These are phyloP conservation scores for Rhynchophorus ferrugineus DNA, from an alignment of 1,140 invertebrate species.

Conservation along the genomic window DNA sequence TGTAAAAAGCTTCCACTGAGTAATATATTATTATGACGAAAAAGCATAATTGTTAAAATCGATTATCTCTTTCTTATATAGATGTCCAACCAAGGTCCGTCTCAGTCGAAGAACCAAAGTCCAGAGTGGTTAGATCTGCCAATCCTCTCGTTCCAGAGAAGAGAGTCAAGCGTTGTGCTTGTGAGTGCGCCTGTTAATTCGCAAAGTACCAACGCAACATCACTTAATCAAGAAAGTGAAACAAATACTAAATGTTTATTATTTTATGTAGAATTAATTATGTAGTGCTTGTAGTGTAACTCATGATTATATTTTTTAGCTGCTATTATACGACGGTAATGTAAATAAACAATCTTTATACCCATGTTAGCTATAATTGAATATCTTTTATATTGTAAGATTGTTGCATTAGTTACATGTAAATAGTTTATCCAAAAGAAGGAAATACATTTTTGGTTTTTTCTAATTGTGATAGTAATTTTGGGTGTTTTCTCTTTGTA, in stretches of 20 bases:
- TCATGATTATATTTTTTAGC: conserved; percentile 9
- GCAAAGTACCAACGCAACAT: background rate
- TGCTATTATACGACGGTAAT: conserved; percentile 4
- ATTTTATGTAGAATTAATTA: conserved; percentile 10
- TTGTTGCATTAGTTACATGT: conserved; percentile 6
- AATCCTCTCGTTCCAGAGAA: conserved; percentile 39
- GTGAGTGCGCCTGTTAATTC: conserved; percentile 48
- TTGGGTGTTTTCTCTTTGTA: background rate
- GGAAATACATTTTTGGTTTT: conserved; percentile 6
- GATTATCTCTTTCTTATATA: too few relatives aligned
- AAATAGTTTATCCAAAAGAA: conserved; percentile 6
- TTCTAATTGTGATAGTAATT: conserved; percentile 10
- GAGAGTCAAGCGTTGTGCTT: conserved; percentile 53
- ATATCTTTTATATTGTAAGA: background rate
- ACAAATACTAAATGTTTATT: background rate
- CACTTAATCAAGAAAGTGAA: background rate
- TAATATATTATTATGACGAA: too few relatives aligned
- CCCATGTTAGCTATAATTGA: background rate
- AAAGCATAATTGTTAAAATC: too few relatives aligned
- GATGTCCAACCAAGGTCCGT: conserved; percentile 59
- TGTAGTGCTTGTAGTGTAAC: conserved; percentile 8
- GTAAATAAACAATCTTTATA: conserved; percentile 9
- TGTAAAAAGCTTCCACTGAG: too few relatives aligned
- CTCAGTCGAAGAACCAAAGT: conserved; percentile 27
- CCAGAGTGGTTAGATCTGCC: conserved; percentile 38